Conservation (phyloP, 2,113 vertebrate genomes). For the Gambusia holbrooki region DNA sequence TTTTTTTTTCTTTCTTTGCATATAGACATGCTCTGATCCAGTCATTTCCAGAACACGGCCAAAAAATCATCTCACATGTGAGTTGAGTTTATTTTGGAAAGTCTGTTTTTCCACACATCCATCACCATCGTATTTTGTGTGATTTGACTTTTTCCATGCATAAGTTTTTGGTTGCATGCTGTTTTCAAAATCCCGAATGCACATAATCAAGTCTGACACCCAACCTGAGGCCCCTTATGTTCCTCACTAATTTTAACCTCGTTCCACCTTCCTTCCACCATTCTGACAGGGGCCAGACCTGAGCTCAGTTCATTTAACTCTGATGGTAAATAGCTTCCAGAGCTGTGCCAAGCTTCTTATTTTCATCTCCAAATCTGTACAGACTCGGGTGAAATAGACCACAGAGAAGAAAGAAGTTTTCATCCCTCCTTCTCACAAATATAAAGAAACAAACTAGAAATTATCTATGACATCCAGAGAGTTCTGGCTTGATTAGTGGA, state of each 20-base stretch:
- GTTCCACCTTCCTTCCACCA: constrained; percentile 38
- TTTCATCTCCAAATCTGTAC: constrained; percentile 66
- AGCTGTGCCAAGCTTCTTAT: constrained; percentile 68
- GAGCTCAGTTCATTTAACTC: constrained; percentile 72
- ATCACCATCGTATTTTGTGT: constrained; percentile 31
- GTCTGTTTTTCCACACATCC: constrained; percentile 50
- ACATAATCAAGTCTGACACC: constrained; percentile 79
- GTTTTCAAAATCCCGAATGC: constrained; percentile 52
- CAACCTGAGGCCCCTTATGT: constrained; percentile 66
- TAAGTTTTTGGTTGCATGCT: constrained; percentile 35
- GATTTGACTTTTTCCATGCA: constrained; percentile 16
- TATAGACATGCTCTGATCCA: constrained; percentile 6
- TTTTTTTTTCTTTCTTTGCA: constrained; percentile 21
- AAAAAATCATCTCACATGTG: constrained; percentile 16
- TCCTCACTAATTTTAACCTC: constrained; percentile 68
- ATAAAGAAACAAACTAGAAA: constrained; percentile 30
- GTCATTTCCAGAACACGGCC: constrained; percentile 12
- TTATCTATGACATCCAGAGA: constrained; percentile 16
- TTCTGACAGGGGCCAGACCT: constrained; percentile 70
- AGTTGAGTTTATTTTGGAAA: constrained; percentile 45
- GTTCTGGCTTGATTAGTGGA: constrained; percentile 49
- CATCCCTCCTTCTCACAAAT: constrained; percentile 31
- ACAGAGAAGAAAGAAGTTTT: constrained; percentile 42
- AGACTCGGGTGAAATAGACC: constrained; percentile 74
- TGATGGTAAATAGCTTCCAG: constrained; percentile 84